Conservation (phyloP, 2,797 vertebrate genomes). For the Scarus forsteni region DNA sequence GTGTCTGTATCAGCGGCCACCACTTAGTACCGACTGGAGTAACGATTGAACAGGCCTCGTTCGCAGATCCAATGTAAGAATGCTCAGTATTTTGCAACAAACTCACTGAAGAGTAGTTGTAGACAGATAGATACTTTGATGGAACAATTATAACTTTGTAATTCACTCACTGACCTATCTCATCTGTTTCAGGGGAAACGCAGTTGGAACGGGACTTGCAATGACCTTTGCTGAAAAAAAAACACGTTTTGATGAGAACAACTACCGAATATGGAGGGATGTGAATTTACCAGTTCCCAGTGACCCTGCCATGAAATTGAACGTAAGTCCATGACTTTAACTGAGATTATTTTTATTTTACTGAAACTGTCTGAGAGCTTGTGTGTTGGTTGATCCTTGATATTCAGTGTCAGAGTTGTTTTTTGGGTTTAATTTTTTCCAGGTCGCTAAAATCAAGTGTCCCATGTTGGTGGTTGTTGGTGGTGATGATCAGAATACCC, state of each 20-base stretch:
- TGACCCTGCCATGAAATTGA: constrained; percentile 42
- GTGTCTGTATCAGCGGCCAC: constrained; percentile 72
- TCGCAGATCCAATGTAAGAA: constrained; percentile 28
- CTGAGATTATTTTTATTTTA: too few species aligned
- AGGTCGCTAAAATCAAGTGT: constrained; percentile 80
- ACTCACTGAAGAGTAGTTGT: neutral
- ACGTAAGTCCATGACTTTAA: constrained; percentile 59
- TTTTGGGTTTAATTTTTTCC: neutral
- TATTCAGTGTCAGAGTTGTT: too few species aligned
- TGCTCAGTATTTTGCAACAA: neutral
- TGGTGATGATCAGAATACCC: constrained; percentile 79
- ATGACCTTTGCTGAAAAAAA: constrained; percentile 18
- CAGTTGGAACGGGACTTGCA: neutral
- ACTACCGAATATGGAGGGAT: constrained; percentile 60
- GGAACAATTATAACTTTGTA: too few species aligned
- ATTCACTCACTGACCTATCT: too few species aligned
- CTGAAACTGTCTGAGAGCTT: too few species aligned
- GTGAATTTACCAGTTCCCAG: constrained; percentile 38
- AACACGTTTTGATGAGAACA: constrained; percentile 51
- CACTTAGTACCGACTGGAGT: neutral
- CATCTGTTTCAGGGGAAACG: too few species aligned
- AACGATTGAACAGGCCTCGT: fast-evolving
- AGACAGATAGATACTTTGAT: too few species aligned
- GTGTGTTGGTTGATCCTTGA: too few species aligned
- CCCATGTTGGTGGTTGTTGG: constrained; percentile 77